A percentile compares a stretch with the other conserved stretches of the same genome.
Conservation (phyloP, 2,888 invertebrate species). For the Salticus scenicus region DNA sequence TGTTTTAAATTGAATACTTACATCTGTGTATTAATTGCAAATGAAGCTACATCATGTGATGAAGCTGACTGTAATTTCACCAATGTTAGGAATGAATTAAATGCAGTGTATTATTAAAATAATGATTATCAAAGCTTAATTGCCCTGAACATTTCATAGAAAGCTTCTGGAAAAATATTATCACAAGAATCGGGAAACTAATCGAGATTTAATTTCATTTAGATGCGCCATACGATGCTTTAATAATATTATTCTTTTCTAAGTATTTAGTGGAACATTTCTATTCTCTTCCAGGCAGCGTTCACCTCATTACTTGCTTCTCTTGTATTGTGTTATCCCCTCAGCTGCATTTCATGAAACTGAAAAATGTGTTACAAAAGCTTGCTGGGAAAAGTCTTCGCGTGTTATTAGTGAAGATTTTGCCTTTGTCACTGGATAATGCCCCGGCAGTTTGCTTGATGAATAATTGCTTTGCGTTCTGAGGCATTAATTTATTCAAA, state of each 20-base stretch:
- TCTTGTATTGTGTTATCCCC: not conserved
- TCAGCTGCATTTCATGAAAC: not conserved
- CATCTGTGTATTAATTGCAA: no score
- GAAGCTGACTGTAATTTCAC: no score
- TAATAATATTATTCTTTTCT: not conserved
- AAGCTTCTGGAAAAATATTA: not conserved
- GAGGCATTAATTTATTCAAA: not conserved
- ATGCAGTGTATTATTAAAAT: no score
- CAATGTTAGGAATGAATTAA: no score
- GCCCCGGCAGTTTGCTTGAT: not conserved
- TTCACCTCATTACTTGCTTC: not conserved
- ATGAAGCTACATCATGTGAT: no score
- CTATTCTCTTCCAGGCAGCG: not conserved
- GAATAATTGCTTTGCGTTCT: not conserved
- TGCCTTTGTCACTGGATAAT: not conserved
- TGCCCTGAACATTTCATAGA: not conserved
- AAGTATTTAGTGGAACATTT: not conserved
- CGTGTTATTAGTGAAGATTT: not conserved
- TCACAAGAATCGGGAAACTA: not conserved
- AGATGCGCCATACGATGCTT: not conserved
- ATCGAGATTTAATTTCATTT: not conserved
- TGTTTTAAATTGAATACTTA: no score
- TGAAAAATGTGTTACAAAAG: not conserved
- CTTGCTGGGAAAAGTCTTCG: not conserved
- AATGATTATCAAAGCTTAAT: no score